Conservation (phyloP, 2,113 vertebrate genomes). For the Perca schrenkii region DNA sequence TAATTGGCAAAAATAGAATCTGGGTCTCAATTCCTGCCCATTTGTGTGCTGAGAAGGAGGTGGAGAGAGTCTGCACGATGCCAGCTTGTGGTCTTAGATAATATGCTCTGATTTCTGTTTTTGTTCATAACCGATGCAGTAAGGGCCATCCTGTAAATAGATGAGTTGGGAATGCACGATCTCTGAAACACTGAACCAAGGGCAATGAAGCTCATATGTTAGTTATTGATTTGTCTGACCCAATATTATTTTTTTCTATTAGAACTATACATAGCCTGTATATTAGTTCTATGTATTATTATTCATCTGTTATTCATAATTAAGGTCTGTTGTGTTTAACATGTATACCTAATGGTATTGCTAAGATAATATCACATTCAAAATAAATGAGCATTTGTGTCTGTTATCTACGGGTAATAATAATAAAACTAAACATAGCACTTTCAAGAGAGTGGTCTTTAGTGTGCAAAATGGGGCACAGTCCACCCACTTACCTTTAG, state of each 20-base stretch:
- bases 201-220: conserved; percentile 16
- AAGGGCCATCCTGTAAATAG: conserved; percentile 9
- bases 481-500: conserved; percentile 45
- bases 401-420: conserved; percentile 16
- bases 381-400: conserved; percentile 10
- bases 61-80: not conserved
- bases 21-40: conserved; percentile 49
- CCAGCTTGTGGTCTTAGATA: conserved; percentile 48
- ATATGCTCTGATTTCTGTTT: conserved; percentile 51
- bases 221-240: conserved; percentile 4
- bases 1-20: conserved; percentile 60
- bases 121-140: conserved; percentile 48
- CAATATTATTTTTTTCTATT: not conserved
- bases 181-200: conserved; percentile 1
- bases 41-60: conserved; percentile 28
- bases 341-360: not conserved
- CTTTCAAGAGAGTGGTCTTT: conserved; percentile 25
- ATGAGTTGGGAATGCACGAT: not conserved
- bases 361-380: not conserved
- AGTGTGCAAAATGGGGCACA: conserved; percentile 20
- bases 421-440: conserved; percentile 21
- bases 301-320: not conserved
- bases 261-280: not conserved
- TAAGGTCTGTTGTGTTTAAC: not conserved
- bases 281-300: not conserved